Base-by-base conservation (phyloP, 1,140 invertebrate species). In the Atta cephalotes region DNA sequence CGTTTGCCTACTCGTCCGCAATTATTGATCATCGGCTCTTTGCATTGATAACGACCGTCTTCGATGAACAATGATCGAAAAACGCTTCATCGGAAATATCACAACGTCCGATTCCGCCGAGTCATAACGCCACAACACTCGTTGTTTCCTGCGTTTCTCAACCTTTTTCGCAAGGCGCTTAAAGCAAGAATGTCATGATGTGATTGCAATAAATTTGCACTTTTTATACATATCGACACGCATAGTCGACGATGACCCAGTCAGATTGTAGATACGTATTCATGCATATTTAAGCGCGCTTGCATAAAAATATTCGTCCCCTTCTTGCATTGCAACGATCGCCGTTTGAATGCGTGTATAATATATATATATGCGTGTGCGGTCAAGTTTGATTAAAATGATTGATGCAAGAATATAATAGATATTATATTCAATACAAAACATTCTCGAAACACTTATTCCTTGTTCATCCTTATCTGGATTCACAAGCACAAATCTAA, bases 191-290 rank as follows among this genome's bases (percentile, higher is more conserved):
- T 49, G 12, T 51, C 35, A 66, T 6, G 39, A 49, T 45, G 14
- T 51, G 60, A 14, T 25, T 51, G 18, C 62, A 65, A 79, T 79
- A 79, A 79, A 79, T 79, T 79, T 31, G 25, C 62, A 66, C 62
- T 79, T 66, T 66, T 79, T 76, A 62, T 60, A 35, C n/a, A 49
- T 49, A 31, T 78, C 16, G 7, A 28, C 60, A n/a, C 28, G 51
- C 51, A 51, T 10, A 12, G 63, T 14, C 78, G 51, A 70, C 65
- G 31, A 81, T 81, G 49, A 56, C 63, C 49, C 5, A 81, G 49
- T 81, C 45, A 68, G 45, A 71, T 81, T 81, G 39, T 45, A 45
- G 39, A 25, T 12, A 39, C 2, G n/a, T 56, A 28, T 45, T 71
- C 49, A 81, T 70, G 63, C 49, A 53, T 81, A 70, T 71, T 81